Conservation (phyloP, 2,888 invertebrate genomes). For the Thera obeliscata region DNA sequence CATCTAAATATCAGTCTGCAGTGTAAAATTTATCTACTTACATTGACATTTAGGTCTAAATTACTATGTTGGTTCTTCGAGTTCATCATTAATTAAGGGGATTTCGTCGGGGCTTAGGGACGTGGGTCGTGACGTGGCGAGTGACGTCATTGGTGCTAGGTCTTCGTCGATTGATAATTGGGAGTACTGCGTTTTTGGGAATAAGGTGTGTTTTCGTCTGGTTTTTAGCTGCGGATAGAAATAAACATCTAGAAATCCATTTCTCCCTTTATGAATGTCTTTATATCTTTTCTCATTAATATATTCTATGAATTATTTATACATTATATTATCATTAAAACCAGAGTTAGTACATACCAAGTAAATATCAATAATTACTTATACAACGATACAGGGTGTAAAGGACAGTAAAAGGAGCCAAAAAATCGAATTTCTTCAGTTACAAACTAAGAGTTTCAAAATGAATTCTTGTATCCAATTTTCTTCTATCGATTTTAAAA, state of each 20-base stretch:
- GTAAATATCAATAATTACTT: no score
- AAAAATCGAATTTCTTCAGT: no score
- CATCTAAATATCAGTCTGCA: constrained; percentile 81
- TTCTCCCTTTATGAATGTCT: not conserved
- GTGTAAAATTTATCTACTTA: constrained; percentile 71
- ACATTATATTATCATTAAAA: no score
- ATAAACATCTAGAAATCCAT: constrained; percentile 10
- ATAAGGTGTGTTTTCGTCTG: constrained; percentile 61
- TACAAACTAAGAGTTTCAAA: no score
- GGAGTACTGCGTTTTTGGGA: constrained; percentile 72
- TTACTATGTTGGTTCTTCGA: constrained; percentile 78
- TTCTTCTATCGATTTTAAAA: no score
- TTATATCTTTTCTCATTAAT: not conserved
- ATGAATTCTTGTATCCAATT: no score
- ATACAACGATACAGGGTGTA: no score
- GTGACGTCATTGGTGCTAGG: constrained; percentile 62
- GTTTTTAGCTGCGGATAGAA: constrained; percentile 62
- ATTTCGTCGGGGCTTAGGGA: constrained; percentile 50
- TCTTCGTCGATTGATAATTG: constrained; percentile 77
- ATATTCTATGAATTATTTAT: no score
- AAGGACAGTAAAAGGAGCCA: no score
- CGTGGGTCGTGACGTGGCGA: constrained; percentile 51
- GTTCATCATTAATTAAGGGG: constrained; percentile 56
- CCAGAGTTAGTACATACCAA: no score
- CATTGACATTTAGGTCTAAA: constrained; percentile 60